Conservation (phyloP, 2,888 invertebrate species). For the Autographa pulchrina region DNA sequence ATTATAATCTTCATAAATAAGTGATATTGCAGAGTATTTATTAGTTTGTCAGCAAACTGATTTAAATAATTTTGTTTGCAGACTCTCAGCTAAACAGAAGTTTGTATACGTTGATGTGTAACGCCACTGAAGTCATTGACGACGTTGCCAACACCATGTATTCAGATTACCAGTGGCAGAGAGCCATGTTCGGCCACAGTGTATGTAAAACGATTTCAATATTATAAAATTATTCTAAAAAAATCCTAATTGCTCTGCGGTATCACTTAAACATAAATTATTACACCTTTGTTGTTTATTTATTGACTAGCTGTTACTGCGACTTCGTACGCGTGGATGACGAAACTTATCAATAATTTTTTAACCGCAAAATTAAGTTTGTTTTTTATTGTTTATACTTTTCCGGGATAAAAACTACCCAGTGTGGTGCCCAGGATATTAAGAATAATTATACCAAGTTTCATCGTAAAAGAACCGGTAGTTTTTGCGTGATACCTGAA, state of each 20-base stretch:
- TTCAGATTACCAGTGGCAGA: constrained; percentile 68
- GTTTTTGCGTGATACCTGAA: too few relatives aligned
- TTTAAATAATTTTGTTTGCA: constrained; percentile 64
- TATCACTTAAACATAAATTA: too few relatives aligned
- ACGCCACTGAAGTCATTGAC: constrained; percentile 69
- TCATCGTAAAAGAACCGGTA: too few relatives aligned
- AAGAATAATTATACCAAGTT: too few relatives aligned
- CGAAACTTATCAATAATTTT: too few relatives aligned
- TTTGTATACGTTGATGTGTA: constrained; percentile 67
- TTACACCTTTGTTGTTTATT: too few relatives aligned
- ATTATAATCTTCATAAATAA: constrained; percentile 14
- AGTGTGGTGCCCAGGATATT: too few relatives aligned
- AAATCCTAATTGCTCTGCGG: constrained; percentile 32
- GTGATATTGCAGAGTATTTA: constrained; percentile 44
- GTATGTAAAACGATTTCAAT: constrained; percentile 63
- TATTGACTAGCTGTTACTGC: too few relatives aligned
- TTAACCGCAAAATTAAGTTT: too few relatives aligned
- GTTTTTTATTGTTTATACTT: too few relatives aligned
- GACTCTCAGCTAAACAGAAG: constrained; percentile 65
- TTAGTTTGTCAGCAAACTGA: constrained; percentile 50
- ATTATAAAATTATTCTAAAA: not conserved
- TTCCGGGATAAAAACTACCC: too few relatives aligned
- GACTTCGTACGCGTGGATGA: too few relatives aligned
- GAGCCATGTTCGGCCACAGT: constrained; percentile 69
- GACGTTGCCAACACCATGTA: constrained; percentile 65